Evolutionary conservation across 2,888 invertebrate genomes (phyloP).

Genomic region (Slavum lentiscoides): DNA sequence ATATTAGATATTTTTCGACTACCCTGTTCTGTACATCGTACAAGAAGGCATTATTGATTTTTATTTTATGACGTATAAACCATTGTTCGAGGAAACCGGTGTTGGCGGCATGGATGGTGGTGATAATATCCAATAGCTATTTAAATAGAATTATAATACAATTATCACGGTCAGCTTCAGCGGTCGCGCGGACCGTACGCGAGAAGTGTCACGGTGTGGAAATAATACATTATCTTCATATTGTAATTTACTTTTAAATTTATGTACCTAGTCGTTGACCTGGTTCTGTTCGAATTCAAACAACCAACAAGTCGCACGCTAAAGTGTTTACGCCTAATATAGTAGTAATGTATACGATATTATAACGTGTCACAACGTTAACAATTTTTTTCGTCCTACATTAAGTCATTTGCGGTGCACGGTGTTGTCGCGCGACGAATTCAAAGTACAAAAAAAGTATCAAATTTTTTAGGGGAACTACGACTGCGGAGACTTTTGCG

Average conservation of each 20-base stretch:
- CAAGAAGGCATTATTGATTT: too few relatives aligned
- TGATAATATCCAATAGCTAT: too few relatives aligned
- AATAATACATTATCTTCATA: conserved; percentile 14
- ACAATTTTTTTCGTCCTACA: background rate
- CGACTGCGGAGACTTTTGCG: background rate
- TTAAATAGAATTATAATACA: background rate
- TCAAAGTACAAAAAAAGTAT: background rate
- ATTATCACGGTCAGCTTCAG: background rate
- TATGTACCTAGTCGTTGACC: conserved; percentile 47
- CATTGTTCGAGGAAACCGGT: too few relatives aligned
- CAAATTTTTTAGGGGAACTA: background rate
- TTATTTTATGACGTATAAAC: too few relatives aligned
- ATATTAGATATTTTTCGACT: too few relatives aligned
- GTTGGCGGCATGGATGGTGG: too few relatives aligned
- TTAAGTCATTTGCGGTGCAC: background rate
- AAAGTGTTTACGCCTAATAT: background rate
- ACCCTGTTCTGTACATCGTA: too few relatives aligned
- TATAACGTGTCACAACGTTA: background rate
- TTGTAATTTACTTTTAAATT: conserved; percentile 45
- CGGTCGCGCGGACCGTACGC: too few relatives aligned
- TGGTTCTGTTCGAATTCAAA: conserved; percentile 14
- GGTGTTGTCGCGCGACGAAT: background rate
- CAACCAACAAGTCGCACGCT: background rate
- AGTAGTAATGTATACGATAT: conserved; percentile 13
- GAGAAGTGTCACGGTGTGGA: background rate